phyloP scores from a whole-genome alignment of 1,140 invertebrate species.

The Andrena cerasifolii region DNA sequence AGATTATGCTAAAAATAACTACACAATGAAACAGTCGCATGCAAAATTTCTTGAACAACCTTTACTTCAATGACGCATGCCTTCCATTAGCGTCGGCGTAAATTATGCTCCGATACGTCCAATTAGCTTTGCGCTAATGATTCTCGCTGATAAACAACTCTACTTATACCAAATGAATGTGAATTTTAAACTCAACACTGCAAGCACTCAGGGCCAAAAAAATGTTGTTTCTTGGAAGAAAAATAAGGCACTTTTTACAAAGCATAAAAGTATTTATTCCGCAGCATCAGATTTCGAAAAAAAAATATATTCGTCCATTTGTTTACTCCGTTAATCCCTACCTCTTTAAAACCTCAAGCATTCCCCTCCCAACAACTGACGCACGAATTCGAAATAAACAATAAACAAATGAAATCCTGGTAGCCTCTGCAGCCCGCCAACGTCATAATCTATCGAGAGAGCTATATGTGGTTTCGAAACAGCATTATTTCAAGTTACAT shows the following conservation, averaged over 20 bases:
- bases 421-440: too few species aligned
- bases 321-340: neutral
- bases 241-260: constrained; percentile 26
- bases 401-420: too few species aligned
- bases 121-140: too few species aligned
- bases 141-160: too few species aligned
- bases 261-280: constrained; percentile 38
- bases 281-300: neutral
- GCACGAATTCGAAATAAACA: constrained; percentile 1
- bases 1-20: constrained; percentile 7
- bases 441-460: too few species aligned
- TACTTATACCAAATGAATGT: neutral
- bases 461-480: too few species aligned
- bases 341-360: too few species aligned
- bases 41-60: neutral
- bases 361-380: neutral
- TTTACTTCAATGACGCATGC: constrained; percentile 13
- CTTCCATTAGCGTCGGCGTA: neutral
- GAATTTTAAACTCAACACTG: neutral
- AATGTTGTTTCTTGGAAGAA: constrained; percentile 8
- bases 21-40: neutral
- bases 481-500: too few species aligned
- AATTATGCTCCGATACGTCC: too few species aligned
- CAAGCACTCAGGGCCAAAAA: neutral
- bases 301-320: neutral